phyloP scores from a whole-genome alignment of 2,888 invertebrate genomes.

The Noctua janthina region DNA sequence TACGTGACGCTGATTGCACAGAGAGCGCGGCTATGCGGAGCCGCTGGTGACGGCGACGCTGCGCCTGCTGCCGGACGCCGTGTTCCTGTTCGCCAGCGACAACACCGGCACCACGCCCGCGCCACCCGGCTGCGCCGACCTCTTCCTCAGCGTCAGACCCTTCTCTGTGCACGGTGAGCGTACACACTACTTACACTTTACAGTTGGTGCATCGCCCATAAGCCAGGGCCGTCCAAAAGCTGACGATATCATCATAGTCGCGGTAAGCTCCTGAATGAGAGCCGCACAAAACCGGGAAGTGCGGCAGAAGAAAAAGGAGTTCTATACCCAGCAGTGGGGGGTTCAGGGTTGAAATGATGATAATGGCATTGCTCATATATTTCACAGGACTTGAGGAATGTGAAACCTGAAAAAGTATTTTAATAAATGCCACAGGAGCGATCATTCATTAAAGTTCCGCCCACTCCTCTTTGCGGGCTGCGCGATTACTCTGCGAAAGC shows the following conservation, averaged over 20 bases:
- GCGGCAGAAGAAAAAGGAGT: neutral
- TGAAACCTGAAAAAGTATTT: too few relatives aligned
- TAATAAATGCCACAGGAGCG: too few relatives aligned
- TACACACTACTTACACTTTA: neutral
- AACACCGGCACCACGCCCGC: constrained; percentile 40
- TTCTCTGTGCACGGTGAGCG: constrained; percentile 64
- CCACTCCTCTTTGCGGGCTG: too few relatives aligned
- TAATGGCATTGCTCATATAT: too few relatives aligned
- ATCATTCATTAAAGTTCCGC: too few relatives aligned
- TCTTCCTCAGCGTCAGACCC: constrained; percentile 53
- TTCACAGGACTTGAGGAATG: too few relatives aligned
- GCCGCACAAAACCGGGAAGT: neutral
- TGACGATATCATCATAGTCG: neutral
- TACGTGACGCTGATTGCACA: neutral
- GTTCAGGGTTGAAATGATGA: neutral
- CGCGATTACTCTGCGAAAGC: too few relatives aligned
- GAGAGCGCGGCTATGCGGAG: constrained; percentile 70
- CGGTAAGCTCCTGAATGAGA: neutral
- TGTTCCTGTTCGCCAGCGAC: constrained; percentile 65
- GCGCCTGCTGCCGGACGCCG: constrained; percentile 76
- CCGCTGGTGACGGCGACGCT: constrained; percentile 68
- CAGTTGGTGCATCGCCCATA: neutral
- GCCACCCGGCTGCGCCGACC: constrained; percentile 41
- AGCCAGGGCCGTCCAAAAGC: neutral
- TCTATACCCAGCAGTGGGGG: neutral